Base-by-base conservation (phyloP, 1,140 invertebrate genomes). In the Paraescarpia echinospica region DNA sequence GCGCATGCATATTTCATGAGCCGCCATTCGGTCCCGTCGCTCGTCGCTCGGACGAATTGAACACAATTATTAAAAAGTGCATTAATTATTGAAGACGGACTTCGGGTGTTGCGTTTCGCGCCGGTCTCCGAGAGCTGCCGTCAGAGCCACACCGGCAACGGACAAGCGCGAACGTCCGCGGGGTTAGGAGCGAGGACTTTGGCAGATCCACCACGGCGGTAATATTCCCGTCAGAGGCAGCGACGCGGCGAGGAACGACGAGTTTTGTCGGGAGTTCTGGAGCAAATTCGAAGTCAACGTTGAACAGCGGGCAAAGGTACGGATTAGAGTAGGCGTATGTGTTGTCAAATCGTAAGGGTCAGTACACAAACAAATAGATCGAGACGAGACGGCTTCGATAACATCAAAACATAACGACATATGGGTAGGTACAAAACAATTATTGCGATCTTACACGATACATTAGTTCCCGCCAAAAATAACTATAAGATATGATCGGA, bases 21-120 rank as follows among this genome's bases (percentile, higher is more conserved):
- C 59, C 59, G 59, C 59, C 59, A 77, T 77, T 77, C 27, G 59
- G 59, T 6, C 59, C 41, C 59, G 59, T 12, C 59, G 59, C 59
- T 77, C 59, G 22, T 2, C 59, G 59, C 59, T 77, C 59, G 59
- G 59, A 77, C 59, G 59, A 77, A 77, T 77, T 77, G 59, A 77
- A 77, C 59, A 77, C 59, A 77, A 77, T 77, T 77, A 77, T 77
- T 77, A 77, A 77, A 77, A 77, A 77, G 59, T 31, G 59, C 59
- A 77, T 77, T 77, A 77, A 77, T 77, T 77, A 77, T 77, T 77
- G 59, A 77, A 77, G 59, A 77, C 59, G 59, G 59, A 77, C 59
- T 18, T 77, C 59, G 18, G 59, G 59, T 77, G 59, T 77, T 77
- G 59, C 59, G 59, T 77, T 77, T 77, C 59, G 59, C 59, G 59